Conservation (phyloP, 2,797 vertebrate genomes). For the Sylvilagus floridanus region DNA sequence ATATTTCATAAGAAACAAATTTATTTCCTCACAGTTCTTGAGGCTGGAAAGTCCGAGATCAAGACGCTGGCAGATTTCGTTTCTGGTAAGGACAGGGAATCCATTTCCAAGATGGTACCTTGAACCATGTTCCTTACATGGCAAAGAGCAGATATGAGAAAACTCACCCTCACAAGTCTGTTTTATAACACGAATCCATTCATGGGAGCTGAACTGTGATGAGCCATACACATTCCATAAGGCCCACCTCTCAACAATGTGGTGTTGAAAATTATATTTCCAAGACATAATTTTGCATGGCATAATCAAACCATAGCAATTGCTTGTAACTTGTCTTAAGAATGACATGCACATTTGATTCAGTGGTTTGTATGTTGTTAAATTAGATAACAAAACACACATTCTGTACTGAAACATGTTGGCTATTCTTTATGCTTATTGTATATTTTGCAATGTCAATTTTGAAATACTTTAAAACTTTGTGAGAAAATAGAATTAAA, state of each 20-base stretch:
- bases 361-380: neutral
- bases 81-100: neutral
- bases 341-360: neutral
- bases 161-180: neutral
- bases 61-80: neutral
- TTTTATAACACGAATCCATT: neutral
- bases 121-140: neutral
- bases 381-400: neutral
- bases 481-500: too few species aligned
- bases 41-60: neutral
- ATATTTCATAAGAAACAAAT: neutral
- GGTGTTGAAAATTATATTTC: neutral
- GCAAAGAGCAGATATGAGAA: neutral
- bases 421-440: neutral
- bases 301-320: neutral
- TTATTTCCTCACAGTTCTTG: neutral
- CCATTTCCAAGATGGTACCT: too few species aligned
- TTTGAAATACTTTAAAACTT: neutral
- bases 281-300: neutral
- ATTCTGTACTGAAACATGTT: neutral
- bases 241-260: rapidly evolving
- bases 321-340: neutral
- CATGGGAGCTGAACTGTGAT: neutral
- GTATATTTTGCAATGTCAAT: neutral
- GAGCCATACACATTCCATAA: neutral